phyloP scores from a whole-genome alignment of 2,797 vertebrate species.

The Morus bassanus region DNA sequence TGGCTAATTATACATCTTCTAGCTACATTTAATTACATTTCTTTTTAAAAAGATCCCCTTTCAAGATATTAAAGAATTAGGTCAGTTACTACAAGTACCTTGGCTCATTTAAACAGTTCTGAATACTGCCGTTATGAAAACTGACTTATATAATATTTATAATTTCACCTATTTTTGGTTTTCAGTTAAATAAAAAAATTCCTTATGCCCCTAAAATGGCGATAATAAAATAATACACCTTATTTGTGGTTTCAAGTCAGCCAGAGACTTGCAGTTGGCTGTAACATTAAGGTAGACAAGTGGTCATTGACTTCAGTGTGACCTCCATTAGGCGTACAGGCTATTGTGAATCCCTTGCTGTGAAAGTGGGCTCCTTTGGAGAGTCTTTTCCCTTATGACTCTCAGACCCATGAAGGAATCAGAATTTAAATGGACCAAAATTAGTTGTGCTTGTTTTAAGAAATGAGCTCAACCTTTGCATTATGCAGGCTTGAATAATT shows the following conservation, averaged over 20 bases:
- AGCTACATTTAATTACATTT: background rate
- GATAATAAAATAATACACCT: background rate
- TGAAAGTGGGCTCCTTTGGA: background rate
- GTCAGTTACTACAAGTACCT: slow-evolving; percentile 21
- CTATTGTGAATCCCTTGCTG: background rate
- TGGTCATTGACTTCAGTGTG: background rate
- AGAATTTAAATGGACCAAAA: background rate
- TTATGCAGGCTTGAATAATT: background rate
- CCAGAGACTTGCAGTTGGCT: background rate
- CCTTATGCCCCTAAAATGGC: background rate
- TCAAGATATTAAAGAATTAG: background rate
- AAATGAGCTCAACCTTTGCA: background rate
- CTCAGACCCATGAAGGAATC: background rate
- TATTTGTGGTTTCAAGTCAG: background rate
- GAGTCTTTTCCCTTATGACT: background rate
- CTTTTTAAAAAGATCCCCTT: background rate
- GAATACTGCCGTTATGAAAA: background rate
- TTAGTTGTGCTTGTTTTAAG: background rate
- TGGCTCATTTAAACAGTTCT: background rate
- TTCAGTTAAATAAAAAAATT: background rate
- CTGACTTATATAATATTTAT: background rate
- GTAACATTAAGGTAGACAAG: background rate
- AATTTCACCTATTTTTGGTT: background rate
- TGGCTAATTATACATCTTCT: background rate
- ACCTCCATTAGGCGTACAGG: background rate